Base-by-base conservation (phyloP, 92 coral and sea anemone species). In the Bergia sp. region DNA sequence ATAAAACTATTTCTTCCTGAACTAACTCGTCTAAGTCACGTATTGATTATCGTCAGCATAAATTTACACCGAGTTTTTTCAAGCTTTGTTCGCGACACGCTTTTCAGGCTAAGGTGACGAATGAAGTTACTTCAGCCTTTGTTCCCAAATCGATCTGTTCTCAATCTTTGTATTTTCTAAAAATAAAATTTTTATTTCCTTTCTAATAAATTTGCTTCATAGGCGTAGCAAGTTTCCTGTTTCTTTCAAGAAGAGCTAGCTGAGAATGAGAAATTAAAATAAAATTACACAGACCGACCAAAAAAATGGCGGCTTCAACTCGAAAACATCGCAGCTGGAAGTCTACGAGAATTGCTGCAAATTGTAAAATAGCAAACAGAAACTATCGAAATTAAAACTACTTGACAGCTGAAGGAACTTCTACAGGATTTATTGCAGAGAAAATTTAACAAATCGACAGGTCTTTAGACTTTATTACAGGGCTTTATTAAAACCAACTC, bases 221-320 rank as follows among this genome's bases (percentile, higher is more conserved):
- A 12, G 23, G 87, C n/a, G 42, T 20, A 6, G 15, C 23, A 41
- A 61, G 23, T 61, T 58, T 61, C 72, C 38, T 21, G 37, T 29
- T 71, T 8, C 15, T 3, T 5, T 3, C 39, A 71, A 7, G 23
- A 13, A n/a, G 58, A 45, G 38, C 36, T 13, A 58, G 37, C 42
- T 38, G 29, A 64, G n/a, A 67, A 65, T 23, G 42, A 61, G 39
- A 36, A 4, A 55, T 9, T 58, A 58, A 77, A 79, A 55, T 37
- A 12, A 81, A 81, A 81, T 36, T 73, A 39, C 7, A 8, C 18
- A 71, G 37, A 72, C 15, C 43, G 37, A 72, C 15, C 43, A 23
- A 44, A 15, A 84, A 69, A 71, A 84, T 84, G 87, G 87, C 87
- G 87, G 77, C 87, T 44, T 37, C 37, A 4, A 12, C 69, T 15